Evolutionary conservation across 2,888 invertebrate genomes (phyloP).

Genomic region (Oligia strigilis): DNA sequence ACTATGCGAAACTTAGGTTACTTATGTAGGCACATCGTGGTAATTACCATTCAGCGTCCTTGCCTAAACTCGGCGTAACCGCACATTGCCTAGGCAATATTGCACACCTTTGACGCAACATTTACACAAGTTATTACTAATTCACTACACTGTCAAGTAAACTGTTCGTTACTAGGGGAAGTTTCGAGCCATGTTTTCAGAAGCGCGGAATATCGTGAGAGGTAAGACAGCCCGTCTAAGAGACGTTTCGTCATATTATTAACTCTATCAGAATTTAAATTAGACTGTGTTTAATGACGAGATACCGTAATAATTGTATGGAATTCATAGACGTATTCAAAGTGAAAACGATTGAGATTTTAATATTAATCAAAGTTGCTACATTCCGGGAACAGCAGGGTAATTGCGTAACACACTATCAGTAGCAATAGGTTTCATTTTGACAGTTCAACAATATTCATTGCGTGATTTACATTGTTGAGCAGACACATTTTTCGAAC

Average conservation of each 20-base stretch:
- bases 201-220: slow-evolving; percentile 43
- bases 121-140: slow-evolving; percentile 62
- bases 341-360: slow-evolving; percentile 39
- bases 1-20: slow-evolving; percentile 50
- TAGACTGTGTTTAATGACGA: slow-evolving; percentile 27
- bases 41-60: slow-evolving; percentile 41
- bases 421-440: too few species aligned
- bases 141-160: slow-evolving; percentile 57
- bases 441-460: too few species aligned
- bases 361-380: slow-evolving; percentile 47
- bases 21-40: slow-evolving; percentile 31
- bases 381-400: background rate
- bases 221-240: slow-evolving; percentile 24
- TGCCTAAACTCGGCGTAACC: slow-evolving; percentile 45
- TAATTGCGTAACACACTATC: too few species aligned
- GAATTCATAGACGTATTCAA: slow-evolving; percentile 52
- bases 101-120: slow-evolving; percentile 59
- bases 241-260: slow-evolving; percentile 43
- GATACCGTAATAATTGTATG: slow-evolving; percentile 32
- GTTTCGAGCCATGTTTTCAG: slow-evolving; percentile 49
- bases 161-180: slow-evolving; percentile 46
- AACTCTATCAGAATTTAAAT: slow-evolving; percentile 44
- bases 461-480: too few species aligned
- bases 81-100: slow-evolving; percentile 59
- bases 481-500: too few species aligned